These are phyloP conservation scores for Mechanitis mazaeus DNA, from an alignment of 2,888 invertebrate genomes.

Conservation along the genomic window DNA sequence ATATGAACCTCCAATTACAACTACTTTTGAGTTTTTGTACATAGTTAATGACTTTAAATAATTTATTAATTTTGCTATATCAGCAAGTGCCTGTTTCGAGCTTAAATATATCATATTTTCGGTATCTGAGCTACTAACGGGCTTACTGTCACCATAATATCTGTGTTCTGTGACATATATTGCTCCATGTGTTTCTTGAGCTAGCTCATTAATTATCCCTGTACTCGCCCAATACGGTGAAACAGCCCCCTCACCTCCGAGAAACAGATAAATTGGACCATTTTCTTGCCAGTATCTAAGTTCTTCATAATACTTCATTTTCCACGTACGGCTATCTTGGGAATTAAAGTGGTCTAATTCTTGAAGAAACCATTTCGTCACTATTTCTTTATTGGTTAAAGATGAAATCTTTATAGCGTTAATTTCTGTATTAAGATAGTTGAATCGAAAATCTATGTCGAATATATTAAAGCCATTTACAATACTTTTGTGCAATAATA, in stretches of 20 bases:
- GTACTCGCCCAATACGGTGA: constrained; percentile 44
- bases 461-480: constrained; percentile 37
- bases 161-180: constrained; percentile 60
- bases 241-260: constrained; percentile 56
- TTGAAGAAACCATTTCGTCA: constrained; percentile 51
- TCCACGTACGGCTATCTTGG: constrained; percentile 48
- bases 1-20: constrained; percentile 63
- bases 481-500: constrained; percentile 28
- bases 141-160: constrained; percentile 62
- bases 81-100: constrained; percentile 59
- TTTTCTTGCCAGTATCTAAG: constrained; percentile 46
- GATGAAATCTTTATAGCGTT: constrained; percentile 31
- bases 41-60: constrained; percentile 40
- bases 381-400: constrained; percentile 25
- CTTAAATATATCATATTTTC: constrained; percentile 54
- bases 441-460: constrained; percentile 36
- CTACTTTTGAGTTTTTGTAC: constrained; percentile 52
- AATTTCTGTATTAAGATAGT: constrained; percentile 43
- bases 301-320: constrained; percentile 60
- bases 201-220: constrained; percentile 56
- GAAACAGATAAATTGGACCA: constrained; percentile 56
- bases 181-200: constrained; percentile 61
- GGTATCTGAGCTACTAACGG: constrained; percentile 43
- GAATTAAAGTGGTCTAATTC: constrained; percentile 57
- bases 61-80: constrained; percentile 48